A percentile compares a stretch with the other conserved stretches of the same genome.
These are phyloP conservation scores for Drosophila pseudotakahashii DNA, from an alignment of 2,888 invertebrate species.

Conservation along the genomic window DNA sequence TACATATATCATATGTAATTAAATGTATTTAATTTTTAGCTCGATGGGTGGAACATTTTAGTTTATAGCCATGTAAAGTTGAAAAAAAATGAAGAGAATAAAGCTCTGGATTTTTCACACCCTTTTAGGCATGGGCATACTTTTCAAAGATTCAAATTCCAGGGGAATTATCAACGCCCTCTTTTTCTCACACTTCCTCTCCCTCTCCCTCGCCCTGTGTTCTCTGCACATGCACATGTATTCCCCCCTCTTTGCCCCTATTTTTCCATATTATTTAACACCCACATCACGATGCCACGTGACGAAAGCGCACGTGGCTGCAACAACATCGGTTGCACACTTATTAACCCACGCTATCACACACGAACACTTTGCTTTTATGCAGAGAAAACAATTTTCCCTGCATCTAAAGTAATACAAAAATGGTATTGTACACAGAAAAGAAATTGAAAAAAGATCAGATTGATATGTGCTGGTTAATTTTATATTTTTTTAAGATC, in stretches of 20 bases:
- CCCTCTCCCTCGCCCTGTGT: not conserved
- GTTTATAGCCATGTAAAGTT: no score
- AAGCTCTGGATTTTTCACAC: not conserved
- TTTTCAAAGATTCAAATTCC: not conserved
- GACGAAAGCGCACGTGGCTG: constrained; percentile 43
- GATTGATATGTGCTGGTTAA: no score
- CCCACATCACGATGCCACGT: constrained; percentile 39
- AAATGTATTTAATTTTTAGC: no score
- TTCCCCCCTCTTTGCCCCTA: not conserved
- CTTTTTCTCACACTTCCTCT: not conserved
- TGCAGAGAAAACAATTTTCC: not conserved
- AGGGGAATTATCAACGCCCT: not conserved
- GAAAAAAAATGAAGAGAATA: not conserved
- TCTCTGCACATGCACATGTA: not conserved
- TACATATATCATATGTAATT: no score
- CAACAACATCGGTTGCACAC: constrained; percentile 9
- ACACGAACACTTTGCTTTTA: not conserved
- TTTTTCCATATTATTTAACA: constrained; percentile 3
- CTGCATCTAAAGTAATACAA: no score
- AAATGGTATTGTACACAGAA: no score
- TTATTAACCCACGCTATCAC: constrained; percentile 16
- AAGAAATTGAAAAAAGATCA: no score
- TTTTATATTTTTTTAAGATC: no score
- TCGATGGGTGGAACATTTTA: no score
- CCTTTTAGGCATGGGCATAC: not conserved